Percentiles rank a stretch among this genome's conserved stretches.
Conservation (phyloP, 2,888 invertebrate species). For the Willowsia nigromaculata region DNA sequence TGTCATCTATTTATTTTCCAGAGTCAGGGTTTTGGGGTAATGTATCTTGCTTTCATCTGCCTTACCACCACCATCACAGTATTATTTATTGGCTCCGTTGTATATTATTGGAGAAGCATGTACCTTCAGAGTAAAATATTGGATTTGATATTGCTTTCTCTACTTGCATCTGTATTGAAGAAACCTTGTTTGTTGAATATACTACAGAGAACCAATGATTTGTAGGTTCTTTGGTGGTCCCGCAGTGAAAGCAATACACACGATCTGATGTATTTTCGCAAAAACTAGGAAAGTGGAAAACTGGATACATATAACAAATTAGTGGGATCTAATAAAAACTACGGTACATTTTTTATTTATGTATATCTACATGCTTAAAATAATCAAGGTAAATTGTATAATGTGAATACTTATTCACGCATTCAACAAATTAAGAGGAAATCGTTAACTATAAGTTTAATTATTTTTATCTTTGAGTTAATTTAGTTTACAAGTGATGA, state of each 20-base stretch:
- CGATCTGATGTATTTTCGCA: too few relatives aligned
- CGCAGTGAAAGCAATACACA: neutral
- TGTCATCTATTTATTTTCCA: conserved; percentile 67
- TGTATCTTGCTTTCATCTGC: neutral
- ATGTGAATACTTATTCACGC: too few relatives aligned
- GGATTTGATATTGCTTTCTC: neutral
- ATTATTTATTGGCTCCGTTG: neutral
- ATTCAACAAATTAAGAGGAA: neutral
- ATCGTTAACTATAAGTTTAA: conserved; percentile 6
- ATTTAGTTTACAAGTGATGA: too few relatives aligned
- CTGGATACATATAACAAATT: too few relatives aligned
- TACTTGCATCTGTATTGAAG: neutral
- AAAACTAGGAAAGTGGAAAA: conserved; percentile 33
- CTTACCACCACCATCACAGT: neutral
- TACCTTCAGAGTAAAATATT: neutral
- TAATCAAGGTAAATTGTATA: too few relatives aligned
- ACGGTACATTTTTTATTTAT: too few relatives aligned
- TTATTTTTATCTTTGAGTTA: conserved; percentile 24
- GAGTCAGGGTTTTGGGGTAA: conserved; percentile 10
- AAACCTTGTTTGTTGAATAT: conserved; percentile 14
- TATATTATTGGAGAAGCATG: neutral
- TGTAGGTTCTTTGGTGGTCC: conserved; percentile 55
- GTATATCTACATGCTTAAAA: too few relatives aligned
- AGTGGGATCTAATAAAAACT: too few relatives aligned
- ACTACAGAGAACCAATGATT: conserved; percentile 54